Percentiles rank a stretch among this genome's conserved stretches.
These are phyloP conservation scores for Euclidia mi DNA, from an alignment of 2,888 invertebrate genomes.

Conservation along the genomic window DNA sequence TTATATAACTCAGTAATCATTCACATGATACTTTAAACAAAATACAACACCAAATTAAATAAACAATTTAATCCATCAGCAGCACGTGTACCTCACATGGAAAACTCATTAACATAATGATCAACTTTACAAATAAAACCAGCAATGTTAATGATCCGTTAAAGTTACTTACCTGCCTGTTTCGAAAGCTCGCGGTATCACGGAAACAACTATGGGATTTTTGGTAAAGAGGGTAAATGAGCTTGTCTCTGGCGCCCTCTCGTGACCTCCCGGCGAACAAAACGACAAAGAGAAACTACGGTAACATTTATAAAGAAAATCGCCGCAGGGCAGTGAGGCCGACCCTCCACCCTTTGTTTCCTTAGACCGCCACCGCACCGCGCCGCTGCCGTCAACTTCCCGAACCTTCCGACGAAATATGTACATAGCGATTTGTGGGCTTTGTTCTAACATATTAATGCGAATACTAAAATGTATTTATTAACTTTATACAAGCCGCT, in stretches of 20 bases:
- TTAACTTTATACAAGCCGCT: slow-evolving; percentile 50
- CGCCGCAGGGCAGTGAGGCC: slow-evolving; percentile 78
- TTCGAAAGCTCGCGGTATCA: slow-evolving; percentile 72
- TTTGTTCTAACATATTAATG: slow-evolving; percentile 66
- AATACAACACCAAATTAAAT: neutral
- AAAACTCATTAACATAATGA: slow-evolving; percentile 68
- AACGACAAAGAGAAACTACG: slow-evolving; percentile 78
- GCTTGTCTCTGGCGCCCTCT: slow-evolving; percentile 78
- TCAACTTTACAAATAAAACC: slow-evolving; percentile 71
- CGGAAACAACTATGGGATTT: slow-evolving; percentile 73
- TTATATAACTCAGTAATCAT: no score
- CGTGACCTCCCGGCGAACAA: slow-evolving; percentile 75
- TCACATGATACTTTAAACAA: no score
- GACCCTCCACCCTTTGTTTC: slow-evolving; percentile 83
- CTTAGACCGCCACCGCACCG: slow-evolving; percentile 66
- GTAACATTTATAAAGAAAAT: slow-evolving; percentile 84
- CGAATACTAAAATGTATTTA: slow-evolving; percentile 67
- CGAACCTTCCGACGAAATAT: slow-evolving; percentile 63
- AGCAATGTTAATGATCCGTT: slow-evolving; percentile 82
- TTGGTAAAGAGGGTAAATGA: slow-evolving; percentile 77
- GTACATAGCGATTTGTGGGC: slow-evolving; percentile 57
- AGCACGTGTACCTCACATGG: slow-evolving; percentile 49
- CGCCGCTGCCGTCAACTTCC: slow-evolving; percentile 65
- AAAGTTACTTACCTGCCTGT: slow-evolving; percentile 79
- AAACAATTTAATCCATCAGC: slow-evolving; percentile 2